A percentile compares a stretch with the other conserved stretches of the same genome.
Conservation (phyloP, 1,140 invertebrate species). For the Drosophila malerkotliana region DNA sequence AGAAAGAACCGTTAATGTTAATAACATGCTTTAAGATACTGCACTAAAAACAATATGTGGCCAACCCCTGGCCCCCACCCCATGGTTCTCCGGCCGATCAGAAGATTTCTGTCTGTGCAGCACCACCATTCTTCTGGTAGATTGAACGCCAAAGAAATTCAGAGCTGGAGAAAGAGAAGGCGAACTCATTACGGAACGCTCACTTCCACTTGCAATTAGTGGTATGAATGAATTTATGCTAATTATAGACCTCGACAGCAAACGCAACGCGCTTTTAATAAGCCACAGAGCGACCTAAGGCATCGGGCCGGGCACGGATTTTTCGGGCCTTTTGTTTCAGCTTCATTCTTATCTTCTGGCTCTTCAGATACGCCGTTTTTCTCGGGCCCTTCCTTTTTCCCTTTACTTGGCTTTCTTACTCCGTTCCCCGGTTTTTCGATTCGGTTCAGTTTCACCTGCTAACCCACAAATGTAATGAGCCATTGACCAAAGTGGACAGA, state of each 20-base stretch:
- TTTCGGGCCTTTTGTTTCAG: conserved; percentile 35
- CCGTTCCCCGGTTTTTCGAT: conserved; percentile 41
- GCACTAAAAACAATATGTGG: conserved; percentile 62
- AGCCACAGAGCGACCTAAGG: conserved; percentile 30
- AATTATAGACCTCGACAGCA: conserved; percentile 67
- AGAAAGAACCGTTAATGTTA: conserved; percentile 71
- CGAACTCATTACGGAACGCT: conserved; percentile 71
- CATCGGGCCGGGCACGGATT: conserved; percentile 9
- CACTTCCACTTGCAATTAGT: conserved; percentile 79
- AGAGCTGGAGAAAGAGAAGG: conserved; percentile 12
- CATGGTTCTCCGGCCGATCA: conserved; percentile 11
- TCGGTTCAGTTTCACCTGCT: conserved; percentile 70
- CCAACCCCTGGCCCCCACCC: conserved; percentile 1
- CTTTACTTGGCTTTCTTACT: neutral
- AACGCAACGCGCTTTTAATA: conserved; percentile 81
- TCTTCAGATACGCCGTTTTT: conserved; percentile 3
- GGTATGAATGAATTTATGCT: conserved; percentile 79
- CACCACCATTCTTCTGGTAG: conserved; percentile 51
- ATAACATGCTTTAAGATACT: conserved; percentile 68
- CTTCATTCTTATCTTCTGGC: conserved; percentile 28
- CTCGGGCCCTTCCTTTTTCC: conserved; percentile 8
- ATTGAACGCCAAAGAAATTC: conserved; percentile 37
- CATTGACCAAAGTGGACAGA: conserved; percentile 70
- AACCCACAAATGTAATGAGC: conserved; percentile 80
- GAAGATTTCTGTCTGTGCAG: conserved; percentile 6